Evolutionary conservation across 2,888 invertebrate species (phyloP).

Genomic region (Polymixis lichenea): DNA sequence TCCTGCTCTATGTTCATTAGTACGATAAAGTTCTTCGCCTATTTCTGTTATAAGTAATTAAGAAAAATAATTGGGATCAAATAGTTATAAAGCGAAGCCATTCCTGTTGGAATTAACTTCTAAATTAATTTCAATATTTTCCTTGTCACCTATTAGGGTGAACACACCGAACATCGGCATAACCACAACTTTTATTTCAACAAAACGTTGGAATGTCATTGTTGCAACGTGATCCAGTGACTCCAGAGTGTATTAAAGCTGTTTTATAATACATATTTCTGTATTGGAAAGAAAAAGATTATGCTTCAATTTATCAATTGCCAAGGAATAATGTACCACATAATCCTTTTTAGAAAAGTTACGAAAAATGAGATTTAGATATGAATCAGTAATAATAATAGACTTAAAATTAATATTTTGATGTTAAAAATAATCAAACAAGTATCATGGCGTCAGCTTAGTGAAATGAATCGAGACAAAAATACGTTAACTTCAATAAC

Average conservation of each 20-base stretch:
- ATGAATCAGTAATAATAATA: not conserved
- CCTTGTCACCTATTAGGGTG: slow-evolving; percentile 27
- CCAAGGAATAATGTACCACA: not conserved
- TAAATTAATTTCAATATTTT: slow-evolving; percentile 29
- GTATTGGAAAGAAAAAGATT: not conserved
- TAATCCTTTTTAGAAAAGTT: slow-evolving; percentile 8
- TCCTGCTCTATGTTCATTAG: not conserved
- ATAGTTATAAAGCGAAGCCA: not conserved
- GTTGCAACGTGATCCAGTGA: slow-evolving; percentile 16
- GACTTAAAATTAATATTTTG: not conserved
- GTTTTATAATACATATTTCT: not conserved
- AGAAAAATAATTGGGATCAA: not conserved
- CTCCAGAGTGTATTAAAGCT: not conserved
- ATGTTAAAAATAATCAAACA: slow-evolving; percentile 1
- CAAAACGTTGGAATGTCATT: slow-evolving; percentile 10
- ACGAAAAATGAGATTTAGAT: not conserved
- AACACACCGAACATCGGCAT: not conserved
- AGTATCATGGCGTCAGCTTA: not conserved
- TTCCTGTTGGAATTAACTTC: slow-evolving; percentile 2
- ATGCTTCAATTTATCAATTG: not conserved
- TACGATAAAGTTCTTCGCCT: not conserved
- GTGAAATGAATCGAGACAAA: not conserved
- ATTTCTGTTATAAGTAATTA: not conserved
- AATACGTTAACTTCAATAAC: not conserved
- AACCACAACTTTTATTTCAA: not conserved